Evolutionary conservation across 2,113 vertebrate species (phyloP).

Genomic region (Anthoscopus minutus): DNA sequence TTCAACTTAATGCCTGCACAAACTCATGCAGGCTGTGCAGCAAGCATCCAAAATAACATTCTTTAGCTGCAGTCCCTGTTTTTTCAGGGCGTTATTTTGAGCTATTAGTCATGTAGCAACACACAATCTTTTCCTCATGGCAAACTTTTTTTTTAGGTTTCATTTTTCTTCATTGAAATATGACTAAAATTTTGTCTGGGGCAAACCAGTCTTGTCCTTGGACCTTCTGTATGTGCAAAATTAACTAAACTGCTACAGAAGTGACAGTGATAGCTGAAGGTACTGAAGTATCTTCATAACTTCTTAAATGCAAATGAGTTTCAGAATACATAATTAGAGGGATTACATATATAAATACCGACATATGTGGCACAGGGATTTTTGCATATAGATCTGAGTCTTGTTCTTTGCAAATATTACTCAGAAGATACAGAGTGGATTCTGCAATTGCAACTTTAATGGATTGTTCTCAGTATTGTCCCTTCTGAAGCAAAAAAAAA

Average conservation of each 20-base stretch:
- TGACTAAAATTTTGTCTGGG: background rate
- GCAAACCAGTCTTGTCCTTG: background rate
- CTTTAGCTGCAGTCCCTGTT: background rate
- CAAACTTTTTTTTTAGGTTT: background rate
- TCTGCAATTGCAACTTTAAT: background rate
- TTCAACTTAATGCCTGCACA: background rate
- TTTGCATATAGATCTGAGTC: background rate
- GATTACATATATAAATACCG: background rate
- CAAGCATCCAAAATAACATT: background rate
- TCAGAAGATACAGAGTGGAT: background rate
- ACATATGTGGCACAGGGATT: background rate
- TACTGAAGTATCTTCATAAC: background rate
- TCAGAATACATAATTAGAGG: background rate
- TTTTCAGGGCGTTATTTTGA: background rate
- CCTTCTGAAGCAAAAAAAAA: background rate
- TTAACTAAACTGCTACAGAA: background rate
- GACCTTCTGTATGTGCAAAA: background rate
- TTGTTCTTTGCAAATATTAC: background rate
- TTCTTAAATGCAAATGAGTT: background rate
- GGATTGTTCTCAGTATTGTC: background rate
- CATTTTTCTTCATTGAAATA: background rate
- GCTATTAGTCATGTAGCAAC: background rate
- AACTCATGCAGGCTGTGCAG: background rate
- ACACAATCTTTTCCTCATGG: background rate
- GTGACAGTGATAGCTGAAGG: background rate